Base-by-base conservation (phyloP, 2,113 vertebrate genomes). In the Thunnus maccoyii region DNA sequence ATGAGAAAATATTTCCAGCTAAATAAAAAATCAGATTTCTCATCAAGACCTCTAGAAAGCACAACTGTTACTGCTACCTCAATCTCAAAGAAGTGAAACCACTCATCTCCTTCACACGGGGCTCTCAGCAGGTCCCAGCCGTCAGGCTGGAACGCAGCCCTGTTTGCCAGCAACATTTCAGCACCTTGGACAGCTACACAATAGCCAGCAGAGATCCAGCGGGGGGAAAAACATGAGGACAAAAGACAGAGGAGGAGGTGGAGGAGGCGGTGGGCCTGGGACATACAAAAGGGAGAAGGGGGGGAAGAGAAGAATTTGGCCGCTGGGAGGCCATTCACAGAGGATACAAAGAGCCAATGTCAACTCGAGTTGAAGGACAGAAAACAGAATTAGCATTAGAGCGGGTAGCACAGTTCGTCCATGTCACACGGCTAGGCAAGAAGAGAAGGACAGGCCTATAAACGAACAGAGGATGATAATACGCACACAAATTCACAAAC, bases 101-200 rank as follows among this genome's bases (percentile, higher is more conserved):
- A 11, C 46, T 78, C 41, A 15, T 68, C 68, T 36, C 10, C 18
- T 54, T 36, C 1, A 1, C 13, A 3, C 22, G 25, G 48, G 17
- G 18, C 36, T 62, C 30, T 32, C n/a, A 32, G 48, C 25, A 22
- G 73, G 72, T 76, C 54, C 14, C 27, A 57, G 65, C 48, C 20
- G 20, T 72, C 77, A 70, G 62, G 69, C 61, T 83, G 80, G 70
- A 83, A 75, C 1, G 2, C 2, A 3, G 51, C 56, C 70, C 55
- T 62, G 47, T 54, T 10, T 83, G 71, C 85, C 67, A 6, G 78
- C 76, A 81, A 78, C 63, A 61, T 88, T 90, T 93, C 93, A 93
- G 91, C 91, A 94, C 93, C 90, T 75, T 58, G 90, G 91, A 94
- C 85, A 94, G 91, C 86, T 71, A 72, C 86, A 84, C 88, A 86